phyloP scores from a whole-genome alignment of 2,797 vertebrate species.

The Spinus pinus region DNA sequence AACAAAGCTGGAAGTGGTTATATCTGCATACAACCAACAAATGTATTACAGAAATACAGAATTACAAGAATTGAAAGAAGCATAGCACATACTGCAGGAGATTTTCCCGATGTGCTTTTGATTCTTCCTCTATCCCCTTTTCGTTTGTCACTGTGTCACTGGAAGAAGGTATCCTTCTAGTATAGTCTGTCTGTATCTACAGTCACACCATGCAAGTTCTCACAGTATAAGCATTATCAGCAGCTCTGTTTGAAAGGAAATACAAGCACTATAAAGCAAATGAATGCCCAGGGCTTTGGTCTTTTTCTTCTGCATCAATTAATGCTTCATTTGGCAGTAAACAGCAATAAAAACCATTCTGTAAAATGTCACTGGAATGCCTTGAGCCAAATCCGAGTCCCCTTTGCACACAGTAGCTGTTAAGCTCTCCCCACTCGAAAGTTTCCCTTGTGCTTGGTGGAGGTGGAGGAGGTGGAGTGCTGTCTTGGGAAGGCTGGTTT shows the following conservation, averaged over 20 bases:
- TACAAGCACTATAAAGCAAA: background rate
- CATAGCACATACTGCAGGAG: background rate
- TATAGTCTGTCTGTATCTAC: background rate
- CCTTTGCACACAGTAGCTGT: background rate
- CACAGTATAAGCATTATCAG: background rate
- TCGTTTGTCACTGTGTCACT: background rate
- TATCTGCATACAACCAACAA: background rate
- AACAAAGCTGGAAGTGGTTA: background rate
- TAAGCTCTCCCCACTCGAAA: background rate
- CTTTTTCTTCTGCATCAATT: background rate
- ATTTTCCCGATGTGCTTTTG: background rate
- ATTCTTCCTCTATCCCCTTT: background rate
- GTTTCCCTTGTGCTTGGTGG: fast-evolving
- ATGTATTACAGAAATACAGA: background rate
- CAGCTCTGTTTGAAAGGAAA: background rate
- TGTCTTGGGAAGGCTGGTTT: background rate
- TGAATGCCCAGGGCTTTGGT: background rate
- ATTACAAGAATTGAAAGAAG: background rate
- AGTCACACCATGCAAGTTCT: background rate
- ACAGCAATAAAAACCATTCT: background rate
- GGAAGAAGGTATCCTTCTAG: background rate
- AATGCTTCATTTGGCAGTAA: background rate
- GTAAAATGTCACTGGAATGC: background rate
- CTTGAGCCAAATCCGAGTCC: background rate
- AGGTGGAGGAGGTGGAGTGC: background rate